Conservation (phyloP, 2,797 vertebrate genomes). For the Luscinia megarhynchos region DNA sequence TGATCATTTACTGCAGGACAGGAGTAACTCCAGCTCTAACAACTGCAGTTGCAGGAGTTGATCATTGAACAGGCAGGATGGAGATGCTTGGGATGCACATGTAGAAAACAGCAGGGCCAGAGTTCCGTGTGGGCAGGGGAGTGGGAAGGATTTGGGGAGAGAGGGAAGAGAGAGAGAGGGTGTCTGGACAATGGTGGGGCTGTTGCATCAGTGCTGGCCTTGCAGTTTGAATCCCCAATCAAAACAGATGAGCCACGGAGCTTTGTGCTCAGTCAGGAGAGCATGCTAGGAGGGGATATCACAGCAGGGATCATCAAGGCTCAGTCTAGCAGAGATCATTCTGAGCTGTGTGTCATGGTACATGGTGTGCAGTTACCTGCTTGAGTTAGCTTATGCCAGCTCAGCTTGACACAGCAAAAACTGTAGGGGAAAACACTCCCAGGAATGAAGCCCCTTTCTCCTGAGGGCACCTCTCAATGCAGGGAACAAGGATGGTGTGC, state of each 20-base stretch:
- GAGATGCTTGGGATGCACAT: neutral
- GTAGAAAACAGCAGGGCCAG: neutral
- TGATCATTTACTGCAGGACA: neutral
- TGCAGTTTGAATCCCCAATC: conserved; percentile 50
- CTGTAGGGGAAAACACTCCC: neutral
- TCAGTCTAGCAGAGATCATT: neutral
- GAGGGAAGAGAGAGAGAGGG: neutral
- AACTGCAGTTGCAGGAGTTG: neutral
- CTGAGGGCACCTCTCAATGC: neutral
- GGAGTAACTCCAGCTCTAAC: neutral
- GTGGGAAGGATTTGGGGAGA: neutral
- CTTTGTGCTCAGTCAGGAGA: neutral
- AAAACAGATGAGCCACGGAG: conserved; percentile 64
- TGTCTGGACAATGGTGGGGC: neutral
- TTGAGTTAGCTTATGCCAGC: neutral
- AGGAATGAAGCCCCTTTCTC: neutral
- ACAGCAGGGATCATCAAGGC: neutral
- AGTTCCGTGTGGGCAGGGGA: neutral
- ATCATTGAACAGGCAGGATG: conserved; percentile 27
- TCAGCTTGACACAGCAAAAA: neutral
- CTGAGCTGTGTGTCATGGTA: neutral
- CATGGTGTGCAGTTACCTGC: neutral
- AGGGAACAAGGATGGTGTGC: neutral
- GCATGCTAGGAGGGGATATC: neutral
- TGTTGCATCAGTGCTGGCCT: conserved; percentile 51